Evolutionary conservation across 2,113 vertebrate species (phyloP), one percentile per base, ranked within the genome.

Genomic region (Dermatemys mawii): DNA sequence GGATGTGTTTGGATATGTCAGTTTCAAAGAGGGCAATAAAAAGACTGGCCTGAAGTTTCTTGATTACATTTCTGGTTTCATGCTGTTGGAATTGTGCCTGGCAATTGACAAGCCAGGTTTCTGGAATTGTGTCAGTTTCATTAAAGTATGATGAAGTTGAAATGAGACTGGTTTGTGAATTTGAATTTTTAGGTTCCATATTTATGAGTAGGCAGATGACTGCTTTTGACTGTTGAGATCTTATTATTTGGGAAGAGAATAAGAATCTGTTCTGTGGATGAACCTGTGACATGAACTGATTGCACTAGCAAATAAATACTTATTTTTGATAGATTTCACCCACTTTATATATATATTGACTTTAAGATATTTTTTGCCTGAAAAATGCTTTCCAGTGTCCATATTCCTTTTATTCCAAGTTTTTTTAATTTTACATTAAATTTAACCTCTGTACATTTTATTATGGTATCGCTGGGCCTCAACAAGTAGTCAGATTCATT

Each of bases 371-470:
- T 60, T 38, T 78, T 44, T 83, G 11, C 21, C 78, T 92, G 81
- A 76, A 73, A 90, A 83, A 41, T 4, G 6, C 4, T 26, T 90
- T 51, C 12, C 19, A 8, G 11, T 85, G 78, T 21, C 51, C 84
- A 54, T 84, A 78, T 16, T 53, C 81, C 1, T 0, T 5, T 49
- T 89, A 83, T 57, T 80, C 27, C 44, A 2, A 13, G 73, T 54
- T 57, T 54, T 57, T 19, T 54, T 16, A 54, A 32, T 81, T 2
- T 0, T 0, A 14, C 0, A 12, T 53, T 35, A 19, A 55, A 17
- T 75, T 1, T 4, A 86, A 32, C 1, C 0, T 0, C 3, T 63
- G 3, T 8, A 0, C 6, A 50, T 13, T 3, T 2, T 50, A 88
- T 29, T 75, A 17, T 35, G 44, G 27, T 4, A 29, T 8, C 54